phyloP scores from a whole-genome alignment of 2,113 vertebrate species.

The Bos taurus region DNA sequence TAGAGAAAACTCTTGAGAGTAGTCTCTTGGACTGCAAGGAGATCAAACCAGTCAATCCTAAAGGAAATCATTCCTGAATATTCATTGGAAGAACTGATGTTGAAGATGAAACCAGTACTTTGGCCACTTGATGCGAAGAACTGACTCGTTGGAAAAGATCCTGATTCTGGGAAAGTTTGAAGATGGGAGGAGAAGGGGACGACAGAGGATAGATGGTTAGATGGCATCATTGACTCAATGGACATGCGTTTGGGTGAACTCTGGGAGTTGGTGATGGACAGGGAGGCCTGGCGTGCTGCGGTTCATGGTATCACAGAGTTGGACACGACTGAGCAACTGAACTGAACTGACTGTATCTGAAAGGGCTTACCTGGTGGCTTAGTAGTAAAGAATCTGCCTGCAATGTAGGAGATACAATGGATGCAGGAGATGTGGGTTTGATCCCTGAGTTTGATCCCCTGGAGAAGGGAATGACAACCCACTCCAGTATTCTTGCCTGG shows the following conservation, averaged over 20 bases:
- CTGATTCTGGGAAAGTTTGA: not conserved
- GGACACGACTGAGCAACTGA: rapidly evolving
- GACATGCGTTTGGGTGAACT: not conserved
- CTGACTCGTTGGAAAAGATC: not conserved
- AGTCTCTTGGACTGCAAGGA: not conserved
- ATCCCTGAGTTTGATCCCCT: not conserved
- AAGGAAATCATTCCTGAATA: not conserved
- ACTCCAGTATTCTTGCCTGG: not conserved
- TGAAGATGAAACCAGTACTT: not conserved
- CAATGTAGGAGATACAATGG: not conserved
- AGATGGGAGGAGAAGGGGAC: not conserved
- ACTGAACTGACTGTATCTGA: not conserved
- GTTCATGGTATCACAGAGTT: not conserved
- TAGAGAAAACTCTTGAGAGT: not conserved
- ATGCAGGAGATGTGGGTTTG: not conserved
- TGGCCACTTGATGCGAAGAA: not conserved
- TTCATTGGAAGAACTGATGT: not conserved
- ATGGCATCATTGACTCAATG: not conserved
- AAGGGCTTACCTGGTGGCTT: not conserved
- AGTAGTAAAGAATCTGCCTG: not conserved
- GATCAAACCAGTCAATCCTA: not conserved
- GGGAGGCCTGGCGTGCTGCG: not conserved
- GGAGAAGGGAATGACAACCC: not conserved
- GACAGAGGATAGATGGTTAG: not conserved
- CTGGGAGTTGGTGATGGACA: not conserved